Conservation (phyloP, 1,140 invertebrate genomes). For the Zaprionus gabonicus region DNA sequence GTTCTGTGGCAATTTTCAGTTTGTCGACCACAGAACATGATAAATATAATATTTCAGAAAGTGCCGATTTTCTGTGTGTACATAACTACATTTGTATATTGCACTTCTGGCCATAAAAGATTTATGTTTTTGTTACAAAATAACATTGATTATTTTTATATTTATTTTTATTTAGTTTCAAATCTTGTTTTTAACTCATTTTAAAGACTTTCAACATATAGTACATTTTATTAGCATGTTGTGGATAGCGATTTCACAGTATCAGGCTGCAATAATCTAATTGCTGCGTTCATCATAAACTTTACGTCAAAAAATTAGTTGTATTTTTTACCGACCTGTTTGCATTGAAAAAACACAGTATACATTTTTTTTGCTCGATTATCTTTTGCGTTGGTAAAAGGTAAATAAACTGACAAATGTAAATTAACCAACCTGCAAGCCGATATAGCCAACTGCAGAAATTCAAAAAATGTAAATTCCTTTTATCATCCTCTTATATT, state of each 20-base stretch:
- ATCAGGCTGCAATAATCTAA: not conserved
- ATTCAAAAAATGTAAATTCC: not conserved
- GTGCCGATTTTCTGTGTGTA: not conserved
- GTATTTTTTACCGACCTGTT: not conserved
- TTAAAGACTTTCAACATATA: too few relatives aligned
- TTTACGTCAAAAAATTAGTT: not conserved
- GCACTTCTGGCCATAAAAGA: not conserved
- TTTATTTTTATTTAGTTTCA: too few relatives aligned
- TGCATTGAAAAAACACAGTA: not conserved
- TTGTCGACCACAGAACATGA: slow-evolving; percentile 8
- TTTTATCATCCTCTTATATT: not conserved
- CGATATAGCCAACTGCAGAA: not conserved
- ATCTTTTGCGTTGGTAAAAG: not conserved
- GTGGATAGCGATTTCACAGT: not conserved
- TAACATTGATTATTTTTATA: not conserved
- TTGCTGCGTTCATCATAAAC: not conserved
- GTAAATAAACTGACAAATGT: not conserved
- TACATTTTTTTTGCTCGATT: not conserved
- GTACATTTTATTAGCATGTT: not conserved
- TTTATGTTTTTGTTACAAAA: slow-evolving; percentile 2
- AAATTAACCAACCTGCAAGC: not conserved
- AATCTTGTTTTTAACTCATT: too few relatives aligned
- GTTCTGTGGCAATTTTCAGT: slow-evolving; percentile 17
- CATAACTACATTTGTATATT: too few relatives aligned
- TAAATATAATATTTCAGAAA: not conserved